Conservation (phyloP, 2,888 invertebrate genomes). For the Helleia helle region DNA sequence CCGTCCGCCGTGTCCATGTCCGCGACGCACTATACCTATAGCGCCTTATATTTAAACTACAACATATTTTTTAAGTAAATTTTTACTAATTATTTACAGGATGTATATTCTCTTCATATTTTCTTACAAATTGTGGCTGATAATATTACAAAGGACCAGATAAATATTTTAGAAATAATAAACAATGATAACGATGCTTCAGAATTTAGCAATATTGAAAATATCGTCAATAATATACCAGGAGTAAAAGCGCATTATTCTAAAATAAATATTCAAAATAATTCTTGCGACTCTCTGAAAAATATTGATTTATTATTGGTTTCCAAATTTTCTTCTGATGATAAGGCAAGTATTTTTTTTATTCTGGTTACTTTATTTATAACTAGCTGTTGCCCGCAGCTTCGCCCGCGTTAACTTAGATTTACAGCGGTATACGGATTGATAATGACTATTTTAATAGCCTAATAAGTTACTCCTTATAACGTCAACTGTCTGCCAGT, state of each 20-base stretch:
- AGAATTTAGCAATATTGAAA: slow-evolving; percentile 18
- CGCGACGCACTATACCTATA: no score
- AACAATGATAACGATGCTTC: slow-evolving; percentile 14
- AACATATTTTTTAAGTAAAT: no score
- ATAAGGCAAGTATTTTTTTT: slow-evolving; percentile 23
- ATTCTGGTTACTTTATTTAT: no score
- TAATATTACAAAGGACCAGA: slow-evolving; percentile 25
- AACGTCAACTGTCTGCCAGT: no score
- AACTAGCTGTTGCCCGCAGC: no score
- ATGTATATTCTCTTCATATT: slow-evolving; percentile 21
- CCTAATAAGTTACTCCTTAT: no score
- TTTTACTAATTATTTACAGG: slow-evolving; percentile 25
- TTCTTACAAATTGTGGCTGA: slow-evolving; percentile 32
- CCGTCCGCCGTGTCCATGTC: no score
- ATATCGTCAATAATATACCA: slow-evolving; percentile 18
- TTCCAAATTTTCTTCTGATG: slow-evolving; percentile 24
- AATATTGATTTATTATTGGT: slow-evolving; percentile 25
- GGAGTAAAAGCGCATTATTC: slow-evolving; percentile 17
- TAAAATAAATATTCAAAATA: slow-evolving; percentile 17
- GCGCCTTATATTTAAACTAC: no score
- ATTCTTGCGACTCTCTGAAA: slow-evolving; percentile 10
- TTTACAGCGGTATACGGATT: no score
- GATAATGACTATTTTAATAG: no score
- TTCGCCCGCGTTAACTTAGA: no score
- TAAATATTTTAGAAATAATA: slow-evolving; percentile 25